phyloP scores from a whole-genome alignment of 2,113 vertebrate genomes.

The Nycticryphes semicollaris region DNA sequence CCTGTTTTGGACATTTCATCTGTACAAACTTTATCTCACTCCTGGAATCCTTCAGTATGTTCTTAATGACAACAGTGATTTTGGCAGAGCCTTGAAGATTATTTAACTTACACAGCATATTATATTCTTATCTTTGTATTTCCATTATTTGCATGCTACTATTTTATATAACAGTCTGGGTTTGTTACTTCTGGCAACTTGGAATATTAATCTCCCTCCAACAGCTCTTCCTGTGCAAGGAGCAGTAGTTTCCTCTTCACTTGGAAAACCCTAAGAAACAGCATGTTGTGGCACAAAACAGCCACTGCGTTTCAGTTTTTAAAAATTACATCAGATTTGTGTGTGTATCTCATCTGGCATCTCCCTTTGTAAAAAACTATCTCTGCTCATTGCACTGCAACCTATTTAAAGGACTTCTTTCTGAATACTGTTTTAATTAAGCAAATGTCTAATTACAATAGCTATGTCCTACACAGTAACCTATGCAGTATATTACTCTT shows the following conservation, averaged over 20 bases:
- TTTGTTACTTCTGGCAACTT: background rate
- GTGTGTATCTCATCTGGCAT: background rate
- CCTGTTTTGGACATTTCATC: background rate
- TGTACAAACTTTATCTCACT: background rate
- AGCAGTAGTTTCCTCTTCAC: background rate
- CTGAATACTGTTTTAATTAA: background rate
- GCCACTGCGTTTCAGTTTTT: background rate
- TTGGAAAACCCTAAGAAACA: background rate
- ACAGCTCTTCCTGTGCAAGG: background rate
- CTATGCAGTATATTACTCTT: background rate
- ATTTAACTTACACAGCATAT: background rate
- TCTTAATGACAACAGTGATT: background rate
- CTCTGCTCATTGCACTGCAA: background rate
- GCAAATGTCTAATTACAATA: background rate
- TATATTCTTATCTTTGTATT: background rate
- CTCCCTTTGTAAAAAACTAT: background rate
- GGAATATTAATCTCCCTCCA: background rate
- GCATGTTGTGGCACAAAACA: background rate
- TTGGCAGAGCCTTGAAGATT: background rate
- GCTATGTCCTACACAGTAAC: background rate
- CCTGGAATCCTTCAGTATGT: background rate
- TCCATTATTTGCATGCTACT: background rate
- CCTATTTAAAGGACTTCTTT: background rate
- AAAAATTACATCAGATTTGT: background rate
- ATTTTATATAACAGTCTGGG: background rate